A percentile compares a stretch with the other conserved stretches of the same genome.
These are phyloP conservation scores for Deroplatys truncata DNA, from an alignment of 2,888 invertebrate genomes.

Conservation along the genomic window DNA sequence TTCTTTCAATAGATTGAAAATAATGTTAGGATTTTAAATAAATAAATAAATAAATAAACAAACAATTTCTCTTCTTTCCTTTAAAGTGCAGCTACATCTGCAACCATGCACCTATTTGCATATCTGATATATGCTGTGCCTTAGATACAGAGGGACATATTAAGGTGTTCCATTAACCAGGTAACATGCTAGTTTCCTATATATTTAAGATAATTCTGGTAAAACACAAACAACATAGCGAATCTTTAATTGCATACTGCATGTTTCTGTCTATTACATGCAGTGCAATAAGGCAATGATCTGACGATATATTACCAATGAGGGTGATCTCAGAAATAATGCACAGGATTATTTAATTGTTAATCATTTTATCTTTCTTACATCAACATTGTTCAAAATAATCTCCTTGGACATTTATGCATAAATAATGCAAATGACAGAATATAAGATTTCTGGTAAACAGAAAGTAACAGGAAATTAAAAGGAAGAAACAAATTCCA, in stretches of 20 bases:
- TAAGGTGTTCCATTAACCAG: background rate
- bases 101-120: background rate
- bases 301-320: background rate
- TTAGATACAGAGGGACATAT: background rate
- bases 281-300: background rate
- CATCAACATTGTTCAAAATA: too few species aligned
- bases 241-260: background rate
- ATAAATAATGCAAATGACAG: too few species aligned
- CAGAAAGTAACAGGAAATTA: too few species aligned
- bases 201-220: background rate
- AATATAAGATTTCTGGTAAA: too few species aligned
- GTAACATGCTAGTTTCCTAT: background rate
- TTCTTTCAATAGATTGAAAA: too few species aligned
- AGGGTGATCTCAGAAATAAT: too few species aligned
- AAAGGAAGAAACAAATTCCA: too few species aligned
- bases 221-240: background rate
- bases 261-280: background rate
- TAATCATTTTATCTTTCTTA: too few species aligned
- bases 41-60: background rate
- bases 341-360: too few species aligned
- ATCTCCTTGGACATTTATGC: too few species aligned
- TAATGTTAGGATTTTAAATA: background rate
- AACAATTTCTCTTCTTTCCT: background rate
- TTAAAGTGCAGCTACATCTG: background rate
- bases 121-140: background rate